Conservation (phyloP, 2,797 vertebrate species). For the Holocentrus rufus region DNA sequence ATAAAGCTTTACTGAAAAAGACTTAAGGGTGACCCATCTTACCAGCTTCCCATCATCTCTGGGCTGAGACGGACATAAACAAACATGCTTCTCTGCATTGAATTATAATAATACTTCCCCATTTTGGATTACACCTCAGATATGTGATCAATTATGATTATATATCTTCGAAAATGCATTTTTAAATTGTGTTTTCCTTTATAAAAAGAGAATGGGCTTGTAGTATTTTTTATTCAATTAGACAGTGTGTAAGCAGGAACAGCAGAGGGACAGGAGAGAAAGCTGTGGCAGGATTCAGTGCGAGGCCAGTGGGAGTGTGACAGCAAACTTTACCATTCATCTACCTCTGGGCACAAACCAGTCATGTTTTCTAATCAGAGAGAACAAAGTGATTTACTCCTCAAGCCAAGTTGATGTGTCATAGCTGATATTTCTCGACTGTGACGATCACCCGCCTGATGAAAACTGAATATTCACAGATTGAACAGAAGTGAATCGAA, state of each 20-base stretch:
- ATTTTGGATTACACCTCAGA: too few species aligned
- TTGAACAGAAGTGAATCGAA: too few species aligned
- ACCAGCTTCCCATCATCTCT: background rate
- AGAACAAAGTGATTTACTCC: slow-evolving; percentile 8
- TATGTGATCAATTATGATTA: too few species aligned
- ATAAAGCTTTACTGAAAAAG: background rate
- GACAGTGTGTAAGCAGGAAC: slow-evolving; percentile 12
- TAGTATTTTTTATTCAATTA: slow-evolving; percentile 10
- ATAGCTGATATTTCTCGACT: background rate
- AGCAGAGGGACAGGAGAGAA: slow-evolving; percentile 19
- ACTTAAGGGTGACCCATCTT: too few species aligned
- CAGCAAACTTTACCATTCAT: slow-evolving; percentile 12
- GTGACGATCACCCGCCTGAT: background rate
- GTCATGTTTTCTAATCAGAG: background rate
- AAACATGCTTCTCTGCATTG: background rate
- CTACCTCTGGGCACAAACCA: slow-evolving; percentile 1
- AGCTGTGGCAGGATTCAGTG: slow-evolving; percentile 29
- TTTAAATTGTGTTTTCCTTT: background rate
- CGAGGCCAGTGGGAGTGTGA: slow-evolving; percentile 5
- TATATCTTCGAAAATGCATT: background rate
- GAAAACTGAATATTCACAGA: slow-evolving; percentile 3
- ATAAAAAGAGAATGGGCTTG: background rate
- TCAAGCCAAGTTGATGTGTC: background rate
- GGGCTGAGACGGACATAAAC: background rate
- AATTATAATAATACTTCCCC: too few species aligned